Evolutionary conservation across 35 echinoderm and acorn worm species (phyloP).

Genomic region (Hemicentrotus pulcherrimus): DNA sequence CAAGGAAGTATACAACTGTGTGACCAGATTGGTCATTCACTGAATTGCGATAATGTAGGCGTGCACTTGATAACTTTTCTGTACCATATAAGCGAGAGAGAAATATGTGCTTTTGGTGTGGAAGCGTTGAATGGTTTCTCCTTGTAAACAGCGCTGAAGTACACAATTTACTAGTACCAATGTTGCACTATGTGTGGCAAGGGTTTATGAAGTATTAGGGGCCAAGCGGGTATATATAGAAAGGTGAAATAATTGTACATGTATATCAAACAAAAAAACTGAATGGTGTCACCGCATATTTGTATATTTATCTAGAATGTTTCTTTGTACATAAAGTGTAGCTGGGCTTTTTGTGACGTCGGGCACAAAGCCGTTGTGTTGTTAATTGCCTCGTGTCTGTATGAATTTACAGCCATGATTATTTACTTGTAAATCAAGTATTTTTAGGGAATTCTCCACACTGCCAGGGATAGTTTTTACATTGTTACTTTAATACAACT

Average conservation of each 20-base stretch:
- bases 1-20: neutral
- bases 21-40: neutral
- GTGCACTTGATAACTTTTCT: neutral
- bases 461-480: neutral
- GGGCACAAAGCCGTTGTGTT: neutral
- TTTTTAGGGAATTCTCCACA: neutral
- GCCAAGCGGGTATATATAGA: constrained; percentile 10
- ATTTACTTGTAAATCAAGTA: neutral
- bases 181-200: neutral
- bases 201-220: neutral
- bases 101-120: neutral
- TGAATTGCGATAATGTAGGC: neutral
- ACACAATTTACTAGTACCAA: neutral
- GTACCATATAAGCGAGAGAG: neutral
- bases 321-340: neutral
- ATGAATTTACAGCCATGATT: neutral
- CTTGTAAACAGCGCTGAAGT: neutral
- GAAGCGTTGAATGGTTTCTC: neutral
- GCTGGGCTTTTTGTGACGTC: neutral
- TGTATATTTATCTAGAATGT: constrained; percentile 7
- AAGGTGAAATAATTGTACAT: neutral
- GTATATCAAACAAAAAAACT: neutral
- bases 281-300: neutral
- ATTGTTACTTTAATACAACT: neutral
- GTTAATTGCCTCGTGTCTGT: neutral